phyloP scores from a whole-genome alignment of 2,888 invertebrate genomes.

The Sarcophaga rosellei region DNA sequence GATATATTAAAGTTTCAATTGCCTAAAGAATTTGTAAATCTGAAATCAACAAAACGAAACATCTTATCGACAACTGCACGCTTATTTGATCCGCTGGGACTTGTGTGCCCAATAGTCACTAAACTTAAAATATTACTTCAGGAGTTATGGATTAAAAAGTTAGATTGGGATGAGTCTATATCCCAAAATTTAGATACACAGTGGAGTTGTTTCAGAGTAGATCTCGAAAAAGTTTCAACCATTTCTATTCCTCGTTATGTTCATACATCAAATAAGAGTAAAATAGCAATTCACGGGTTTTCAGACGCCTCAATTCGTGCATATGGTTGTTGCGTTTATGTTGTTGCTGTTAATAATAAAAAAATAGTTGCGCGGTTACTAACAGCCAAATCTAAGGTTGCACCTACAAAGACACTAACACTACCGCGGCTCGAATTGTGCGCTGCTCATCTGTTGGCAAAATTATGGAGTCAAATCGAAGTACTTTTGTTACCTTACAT shows the following conservation, averaged over 20 bases:
- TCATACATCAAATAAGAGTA: too few relatives aligned
- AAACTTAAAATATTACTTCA: too few relatives aligned
- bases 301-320: conserved; percentile 48
- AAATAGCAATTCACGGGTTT: background rate
- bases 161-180: too few relatives aligned
- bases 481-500: conserved; percentile 13
- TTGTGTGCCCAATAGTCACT: too few relatives aligned
- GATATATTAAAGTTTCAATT: background rate
- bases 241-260: conserved; percentile 4
- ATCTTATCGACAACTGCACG: too few relatives aligned
- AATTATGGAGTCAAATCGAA: conserved; percentile 29
- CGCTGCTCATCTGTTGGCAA: conserved; percentile 53
- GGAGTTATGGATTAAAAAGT: too few relatives aligned
- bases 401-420: conserved; percentile 54
- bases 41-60: too few relatives aligned
- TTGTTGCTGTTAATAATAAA: conserved; percentile 36
- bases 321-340: conserved; percentile 61
- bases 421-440: conserved; percentile 57
- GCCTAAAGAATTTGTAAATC: too few relatives aligned
- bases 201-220: background rate
- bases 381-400: conserved; percentile 58
- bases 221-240: conserved; percentile 30
- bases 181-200: too few relatives aligned
- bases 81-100: too few relatives aligned
- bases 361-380: conserved; percentile 18